Evolutionary conservation across 2,888 invertebrate species (phyloP).

Genomic region (Gryllus longicercus): DNA sequence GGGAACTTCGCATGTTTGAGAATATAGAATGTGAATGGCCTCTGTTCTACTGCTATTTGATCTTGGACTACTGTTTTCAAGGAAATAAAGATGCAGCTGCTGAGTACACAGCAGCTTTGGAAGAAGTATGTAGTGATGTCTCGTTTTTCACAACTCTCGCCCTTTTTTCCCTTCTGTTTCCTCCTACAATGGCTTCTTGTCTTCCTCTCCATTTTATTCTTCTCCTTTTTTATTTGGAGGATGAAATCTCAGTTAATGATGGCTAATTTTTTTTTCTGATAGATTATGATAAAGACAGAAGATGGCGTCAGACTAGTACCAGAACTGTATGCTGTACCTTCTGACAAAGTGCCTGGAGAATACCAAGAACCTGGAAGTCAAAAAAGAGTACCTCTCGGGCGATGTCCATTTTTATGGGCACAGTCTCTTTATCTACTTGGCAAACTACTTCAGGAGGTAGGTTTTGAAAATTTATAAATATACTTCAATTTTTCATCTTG

Average conservation of each 20-base stretch:
- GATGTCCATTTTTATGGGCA: conserved; percentile 96
- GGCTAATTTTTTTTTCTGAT: neutral
- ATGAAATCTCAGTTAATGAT: too few relatives aligned
- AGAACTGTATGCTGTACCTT: conserved; percentile 87
- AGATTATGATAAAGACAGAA: conserved; percentile 77
- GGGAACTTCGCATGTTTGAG: conserved; percentile 97
- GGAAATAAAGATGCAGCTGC: conserved; percentile 71
- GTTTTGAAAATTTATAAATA: conserved; percentile 29
- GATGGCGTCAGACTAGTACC: conserved; percentile 88
- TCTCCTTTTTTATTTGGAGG: too few relatives aligned
- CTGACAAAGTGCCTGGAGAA: conserved; percentile 79
- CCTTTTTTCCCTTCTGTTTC: too few relatives aligned
- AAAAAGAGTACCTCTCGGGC: conserved; percentile 76
- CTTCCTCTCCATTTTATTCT: too few relatives aligned
- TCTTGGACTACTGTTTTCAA: conserved; percentile 90
- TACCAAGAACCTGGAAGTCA: conserved; percentile 89
- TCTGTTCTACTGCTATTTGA: conserved; percentile 88
- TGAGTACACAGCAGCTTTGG: conserved; percentile 71
- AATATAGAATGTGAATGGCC: conserved; percentile 99
- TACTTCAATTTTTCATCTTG: conserved; percentile 22
- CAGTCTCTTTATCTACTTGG: conserved; percentile 96
- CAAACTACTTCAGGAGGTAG: conserved; percentile 86
- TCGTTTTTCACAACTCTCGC: neutral
- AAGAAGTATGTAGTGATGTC: conserved; percentile 52
- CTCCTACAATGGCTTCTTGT: neutral